A percentile compares a stretch with the other conserved stretches of the same genome.
phyloP scores from a whole-genome alignment of 2,888 invertebrate genomes.

The Melanchra persicariae region DNA sequence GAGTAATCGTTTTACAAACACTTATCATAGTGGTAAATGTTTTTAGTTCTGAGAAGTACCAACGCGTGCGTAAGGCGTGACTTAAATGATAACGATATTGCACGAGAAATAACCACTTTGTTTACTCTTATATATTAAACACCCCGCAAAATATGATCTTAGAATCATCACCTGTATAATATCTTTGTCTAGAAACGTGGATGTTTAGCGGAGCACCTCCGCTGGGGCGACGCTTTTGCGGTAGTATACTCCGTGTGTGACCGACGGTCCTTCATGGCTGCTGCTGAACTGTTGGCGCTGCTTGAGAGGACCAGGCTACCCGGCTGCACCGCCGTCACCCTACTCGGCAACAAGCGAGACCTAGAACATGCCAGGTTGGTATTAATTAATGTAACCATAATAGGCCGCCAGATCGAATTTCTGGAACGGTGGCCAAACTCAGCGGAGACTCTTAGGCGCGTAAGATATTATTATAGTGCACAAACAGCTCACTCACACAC shows the following conservation, averaged over 20 bases:
- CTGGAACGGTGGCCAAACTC: no score
- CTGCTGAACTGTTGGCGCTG: conserved; percentile 93
- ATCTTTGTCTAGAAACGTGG: conserved; percentile 92
- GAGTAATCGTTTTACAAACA: conserved; percentile 47
- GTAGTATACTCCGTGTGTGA: conserved; percentile 96
- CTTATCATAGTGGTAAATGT: conserved; percentile 21
- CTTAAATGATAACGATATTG: conserved; percentile 37
- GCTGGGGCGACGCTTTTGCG: conserved; percentile 96
- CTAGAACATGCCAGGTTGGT: conserved; percentile 94
- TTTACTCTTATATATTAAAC: neutral
- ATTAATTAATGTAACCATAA: neutral
- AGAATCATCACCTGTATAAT: neutral
- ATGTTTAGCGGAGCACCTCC: conserved; percentile 94
- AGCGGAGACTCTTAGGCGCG: no score
- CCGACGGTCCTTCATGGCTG: conserved; percentile 94
- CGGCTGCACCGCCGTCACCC: conserved; percentile 94
- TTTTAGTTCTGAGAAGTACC: conserved; percentile 1
- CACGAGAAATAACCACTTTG: neutral
- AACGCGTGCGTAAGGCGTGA: conserved; percentile 18
- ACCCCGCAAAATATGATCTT: neutral
- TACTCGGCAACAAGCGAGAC: conserved; percentile 95
- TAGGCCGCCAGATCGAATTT: no score
- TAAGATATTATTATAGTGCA: no score
- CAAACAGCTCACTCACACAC: no score
- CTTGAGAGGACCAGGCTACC: conserved; percentile 94